Base-by-base conservation (phyloP, 2,888 invertebrate genomes). In the Psylliodes chrysocephalus region DNA sequence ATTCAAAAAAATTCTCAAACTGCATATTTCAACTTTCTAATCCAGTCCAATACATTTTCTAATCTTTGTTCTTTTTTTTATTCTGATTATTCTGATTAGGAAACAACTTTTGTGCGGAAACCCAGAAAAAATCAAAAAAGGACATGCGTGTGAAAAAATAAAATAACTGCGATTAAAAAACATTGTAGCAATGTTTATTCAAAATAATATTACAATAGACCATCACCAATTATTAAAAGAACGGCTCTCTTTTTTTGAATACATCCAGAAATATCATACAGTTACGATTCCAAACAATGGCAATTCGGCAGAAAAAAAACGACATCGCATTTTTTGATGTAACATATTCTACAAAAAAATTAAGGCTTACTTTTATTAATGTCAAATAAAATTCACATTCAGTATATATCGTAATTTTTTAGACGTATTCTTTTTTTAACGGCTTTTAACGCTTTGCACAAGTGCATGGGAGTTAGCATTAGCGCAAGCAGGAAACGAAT, bases 171-270 rank as follows among this genome's bases (percentile, higher is more conserved):
- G 76, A 77, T 78, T 77, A 77, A 75, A 78, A 81, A 80, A 80
- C 80, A 78, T 80, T 75, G 76, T 78, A 78, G 79, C 78, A 79
- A 80, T 80, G 79, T 82, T 82, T 82, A 81, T 82, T 82, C 68
- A 78, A 78, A 78, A 78, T 73, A 70, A 78, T 78, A 78, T 78
- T 79, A 80, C 79, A 81, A 78, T 75, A 78, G 76, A 78, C 81
- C 81, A 78, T 79, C 81, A 81, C 81, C 81, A 78, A 71, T n/a
- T n/a, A n/a, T n/a, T 68, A 46, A 69, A 67, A 69, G 68, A 69
- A 70, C n/a, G n/a, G n/a, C n/a, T n/a, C 40, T 15, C 44, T 42
- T 53, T n/a, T n/a, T n/a, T 59, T 44, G 54, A 54, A 59, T 51
- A 59, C 59, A 63, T 59, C 40, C 54, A 46, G 40, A 33, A 59